Percentiles rank a stretch among this genome's conserved stretches.
Conservation (phyloP, 2,888 invertebrate genomes). For the Poecilobothrus nobilitatus region DNA sequence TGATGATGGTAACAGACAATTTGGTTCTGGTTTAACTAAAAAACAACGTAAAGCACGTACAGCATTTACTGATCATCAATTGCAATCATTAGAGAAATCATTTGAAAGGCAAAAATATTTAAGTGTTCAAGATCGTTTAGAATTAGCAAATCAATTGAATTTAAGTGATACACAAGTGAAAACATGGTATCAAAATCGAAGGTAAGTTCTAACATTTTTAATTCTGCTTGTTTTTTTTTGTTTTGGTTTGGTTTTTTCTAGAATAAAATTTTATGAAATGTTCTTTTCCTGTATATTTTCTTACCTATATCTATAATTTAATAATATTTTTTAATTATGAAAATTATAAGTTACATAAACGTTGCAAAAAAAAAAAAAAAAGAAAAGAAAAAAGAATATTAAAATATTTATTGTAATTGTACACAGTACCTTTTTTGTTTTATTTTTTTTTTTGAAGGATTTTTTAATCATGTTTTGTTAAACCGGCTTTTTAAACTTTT, state of each 20-base stretch:
- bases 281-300: too few relatives aligned
- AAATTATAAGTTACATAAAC: background rate
- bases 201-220: slow-evolving; percentile 51
- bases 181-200: slow-evolving; percentile 98
- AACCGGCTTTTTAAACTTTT: too few relatives aligned
- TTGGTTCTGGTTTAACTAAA: slow-evolving; percentile 58
- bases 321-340: background rate
- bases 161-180: slow-evolving; percentile 99
- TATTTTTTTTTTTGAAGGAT: too few relatives aligned
- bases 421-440: too few relatives aligned
- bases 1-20: slow-evolving; percentile 51
- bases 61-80: slow-evolving; percentile 97
- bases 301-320: background rate
- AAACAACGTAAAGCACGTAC: slow-evolving; percentile 95
- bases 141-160: slow-evolving; percentile 89
- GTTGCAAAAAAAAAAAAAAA: background rate
- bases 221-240: background rate
- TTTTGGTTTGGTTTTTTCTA: too few relatives aligned
- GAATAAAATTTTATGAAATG: too few relatives aligned
- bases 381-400: too few relatives aligned
- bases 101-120: slow-evolving; percentile 96
- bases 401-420: too few relatives aligned
- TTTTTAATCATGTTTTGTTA: too few relatives aligned
- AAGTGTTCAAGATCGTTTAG: slow-evolving; percentile 96
- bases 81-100: slow-evolving; percentile 91